Evolutionary conservation across 1,140 invertebrate species (phyloP), one percentile per base, ranked within the genome.

Genomic region (Aphaenogaster ashmeadi): DNA sequence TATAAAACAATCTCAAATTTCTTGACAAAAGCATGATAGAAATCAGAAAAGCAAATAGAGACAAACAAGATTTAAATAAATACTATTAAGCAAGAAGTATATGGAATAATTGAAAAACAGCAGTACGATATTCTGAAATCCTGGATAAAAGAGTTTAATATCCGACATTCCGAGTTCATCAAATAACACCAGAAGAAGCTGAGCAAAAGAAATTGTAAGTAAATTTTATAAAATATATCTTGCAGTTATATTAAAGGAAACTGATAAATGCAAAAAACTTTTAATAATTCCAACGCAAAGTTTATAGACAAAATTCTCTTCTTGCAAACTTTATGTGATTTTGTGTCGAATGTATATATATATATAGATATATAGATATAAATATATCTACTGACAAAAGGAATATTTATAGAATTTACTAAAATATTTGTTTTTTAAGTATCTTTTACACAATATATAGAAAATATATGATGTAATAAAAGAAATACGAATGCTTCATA

Each of bases 191-290:
- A 47, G 41, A 47, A 69, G 41, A 69, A 47, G 21, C 11, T 69
- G 21, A 71, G 3, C 67, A 52, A 52, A 11, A 11, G 13, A 71
- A 50, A 21, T n/a, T 71, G 67, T 71, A 71, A 71, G 47, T 71
- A 71, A 27, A 50, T 71, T 71, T 52, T 3, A 52, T 27, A 1
- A 72, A 11, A 21, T 41, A 36, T 33, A 72, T 72, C 9, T 72
- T 72, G 1, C 8, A n/a, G 11, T 72, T 52, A 72, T 52, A 72
- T 52, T 18, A 52, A 15, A 52, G 27, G 9, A 52, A 66, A 41
- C 0, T n/a, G 3, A 66, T 8, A 52, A 18, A 7, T 71, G 4
- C 36, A 69, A 7, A 21, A 66, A 66, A 41, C 41, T n/a, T 41
- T 66, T 41, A 11, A 66, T 41, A 11, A 66, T 66, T 66, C 1